Evolutionary conservation across 2,797 vertebrate genomes (phyloP).

Genomic region (Podargus strigoides): DNA sequence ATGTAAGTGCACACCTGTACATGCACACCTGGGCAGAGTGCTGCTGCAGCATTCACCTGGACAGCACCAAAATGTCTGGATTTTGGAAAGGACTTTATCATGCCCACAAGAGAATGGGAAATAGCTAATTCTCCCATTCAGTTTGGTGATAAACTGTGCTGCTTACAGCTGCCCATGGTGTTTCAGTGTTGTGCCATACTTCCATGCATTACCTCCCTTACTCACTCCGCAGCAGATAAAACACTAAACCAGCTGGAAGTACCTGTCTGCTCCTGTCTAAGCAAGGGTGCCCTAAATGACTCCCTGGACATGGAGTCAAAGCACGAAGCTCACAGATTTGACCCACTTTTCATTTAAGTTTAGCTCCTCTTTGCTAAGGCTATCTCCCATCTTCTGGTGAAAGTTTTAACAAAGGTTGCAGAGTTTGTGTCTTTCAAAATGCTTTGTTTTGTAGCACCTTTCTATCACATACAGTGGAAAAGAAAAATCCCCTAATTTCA

Average conservation of each 20-base stretch:
- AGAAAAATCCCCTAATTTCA: neutral
- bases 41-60: neutral
- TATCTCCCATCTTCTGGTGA: neutral
- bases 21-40: neutral
- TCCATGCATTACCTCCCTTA: neutral
- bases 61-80: neutral
- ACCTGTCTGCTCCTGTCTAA: neutral
- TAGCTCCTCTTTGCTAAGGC: neutral
- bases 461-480: neutral
- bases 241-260: neutral
- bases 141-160: neutral
- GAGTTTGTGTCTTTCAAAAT: neutral
- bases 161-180: neutral
- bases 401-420: neutral
- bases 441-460: neutral
- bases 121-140: neutral
- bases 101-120: neutral
- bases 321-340: neutral
- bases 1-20: accelerated
- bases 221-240: neutral
- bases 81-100: neutral
- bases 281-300: neutral
- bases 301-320: neutral
- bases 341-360: neutral
- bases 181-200: neutral